Percentiles rank a stretch among this genome's conserved stretches.
Conservation (phyloP, 2,113 vertebrate species). For the Paraplagusia blochii region DNA sequence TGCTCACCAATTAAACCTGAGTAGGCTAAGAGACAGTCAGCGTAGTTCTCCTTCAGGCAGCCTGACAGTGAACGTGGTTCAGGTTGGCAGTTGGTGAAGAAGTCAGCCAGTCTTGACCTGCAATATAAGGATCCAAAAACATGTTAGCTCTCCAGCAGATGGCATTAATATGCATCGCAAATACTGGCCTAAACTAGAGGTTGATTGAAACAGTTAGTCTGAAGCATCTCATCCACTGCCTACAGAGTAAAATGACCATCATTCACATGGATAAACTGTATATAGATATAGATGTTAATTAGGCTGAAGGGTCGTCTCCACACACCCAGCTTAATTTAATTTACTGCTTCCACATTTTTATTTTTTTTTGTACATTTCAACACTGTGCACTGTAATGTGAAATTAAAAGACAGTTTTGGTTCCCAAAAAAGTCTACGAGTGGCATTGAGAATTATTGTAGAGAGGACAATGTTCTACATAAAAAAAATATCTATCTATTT, state of each 20-base stretch:
- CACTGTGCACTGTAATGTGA: constrained; percentile 48
- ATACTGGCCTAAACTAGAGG: constrained; percentile 20
- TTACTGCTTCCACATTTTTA: constrained; percentile 44
- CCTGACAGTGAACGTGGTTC: constrained; percentile 89
- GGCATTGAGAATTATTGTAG: constrained; percentile 11
- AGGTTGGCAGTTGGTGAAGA: constrained; percentile 95
- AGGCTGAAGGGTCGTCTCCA: constrained; percentile 22
- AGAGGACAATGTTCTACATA: background rate
- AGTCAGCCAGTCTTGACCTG: constrained; percentile 97
- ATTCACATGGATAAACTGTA: constrained; percentile 26
- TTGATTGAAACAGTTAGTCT: constrained; percentile 45
- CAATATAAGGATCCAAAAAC: constrained; percentile 29
- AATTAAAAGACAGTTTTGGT: constrained; percentile 42
- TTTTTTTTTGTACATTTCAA: constrained; percentile 54
- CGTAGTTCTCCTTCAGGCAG: constrained; percentile 97
- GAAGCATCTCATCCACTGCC: constrained; percentile 33
- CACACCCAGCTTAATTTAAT: constrained; percentile 38
- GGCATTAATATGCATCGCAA: constrained; percentile 19
- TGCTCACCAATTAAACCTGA: constrained; percentile 94
- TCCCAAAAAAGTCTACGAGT: constrained; percentile 13
- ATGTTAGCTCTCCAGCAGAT: constrained; percentile 1
- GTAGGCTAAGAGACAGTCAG: constrained; percentile 94
- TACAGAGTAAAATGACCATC: constrained; percentile 20
- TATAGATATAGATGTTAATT: constrained; percentile 35
- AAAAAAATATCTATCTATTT: background rate